Conservation (phyloP, 2,888 invertebrate species). For the Cryptophagus acutangulus region DNA sequence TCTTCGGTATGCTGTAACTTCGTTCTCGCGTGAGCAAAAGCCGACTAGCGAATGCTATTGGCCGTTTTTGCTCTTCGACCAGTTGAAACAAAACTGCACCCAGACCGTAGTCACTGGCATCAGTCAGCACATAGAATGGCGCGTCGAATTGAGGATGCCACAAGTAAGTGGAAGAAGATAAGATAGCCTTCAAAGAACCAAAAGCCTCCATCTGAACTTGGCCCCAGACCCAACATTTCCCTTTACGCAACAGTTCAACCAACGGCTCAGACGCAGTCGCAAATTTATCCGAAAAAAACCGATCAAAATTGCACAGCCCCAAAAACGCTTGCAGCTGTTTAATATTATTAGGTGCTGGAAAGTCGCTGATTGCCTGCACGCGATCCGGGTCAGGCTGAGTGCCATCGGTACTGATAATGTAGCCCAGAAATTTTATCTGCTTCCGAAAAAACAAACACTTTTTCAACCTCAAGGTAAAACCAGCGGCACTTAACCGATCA, state of each 20-base stretch:
- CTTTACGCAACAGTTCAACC: conserved; percentile 2
- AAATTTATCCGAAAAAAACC: conserved; percentile 6
- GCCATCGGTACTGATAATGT: conserved; percentile 19
- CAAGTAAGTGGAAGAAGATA: conserved; percentile 3
- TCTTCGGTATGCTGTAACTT: conserved; percentile 9
- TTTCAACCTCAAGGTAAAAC: conserved; percentile 20
- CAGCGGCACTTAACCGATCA: conserved; percentile 8
- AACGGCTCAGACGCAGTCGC: conserved; percentile 3
- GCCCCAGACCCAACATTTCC: conserved; percentile 1
- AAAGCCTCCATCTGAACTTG: conserved; percentile 7
- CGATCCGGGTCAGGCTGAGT: conserved; percentile 21
- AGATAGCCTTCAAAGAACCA: conserved; percentile 4
- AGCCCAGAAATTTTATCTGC: conserved; percentile 20
- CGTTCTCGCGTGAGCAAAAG: conserved; percentile 13
- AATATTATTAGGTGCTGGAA: conserved; percentile 14
- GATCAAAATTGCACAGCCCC: conserved; percentile 13
- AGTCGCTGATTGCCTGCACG: conserved; percentile 18
- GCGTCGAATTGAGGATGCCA: conserved; percentile 6
- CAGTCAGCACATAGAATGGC: conserved; percentile 8
- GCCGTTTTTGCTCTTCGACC: conserved; percentile 3
- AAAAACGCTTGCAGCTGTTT: conserved; percentile 19
- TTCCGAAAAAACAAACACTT: conserved; percentile 24
- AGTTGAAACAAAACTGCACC: conserved; percentile 9
- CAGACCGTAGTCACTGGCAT: conserved; percentile 8
- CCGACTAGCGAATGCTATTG: conserved; percentile 6